Base-by-base conservation (phyloP, 2,797 vertebrate genomes). In the Macroramphosus scolopax region DNA sequence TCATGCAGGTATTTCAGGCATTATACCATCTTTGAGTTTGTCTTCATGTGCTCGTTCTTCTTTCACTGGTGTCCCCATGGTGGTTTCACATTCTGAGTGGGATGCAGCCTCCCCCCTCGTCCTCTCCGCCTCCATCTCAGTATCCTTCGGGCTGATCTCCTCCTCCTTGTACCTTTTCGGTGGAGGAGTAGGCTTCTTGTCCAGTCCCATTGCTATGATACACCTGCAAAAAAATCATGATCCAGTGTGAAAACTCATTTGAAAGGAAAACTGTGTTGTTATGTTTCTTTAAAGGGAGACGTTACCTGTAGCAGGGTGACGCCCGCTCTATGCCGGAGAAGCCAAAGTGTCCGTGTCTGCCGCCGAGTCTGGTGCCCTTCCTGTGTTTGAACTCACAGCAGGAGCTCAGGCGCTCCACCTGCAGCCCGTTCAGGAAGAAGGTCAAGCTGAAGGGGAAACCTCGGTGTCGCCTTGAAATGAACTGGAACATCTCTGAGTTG, bases 361-460 rank as follows among this genome's bases (percentile, higher is more conserved):
- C 92, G 0, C 91, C 92, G 0, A 94, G 89, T 18, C 89, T 78
- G 35, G 91, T 72, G 3, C 87, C 88, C 59, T 87, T 92, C 51
- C 90, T 91, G 58, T 95, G 91, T 51, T 91, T 95, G 75, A 92
- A 97, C 87, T 99, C 96, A 3, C 96, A 99, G 87, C 96, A 99
- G 16, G 94, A 96, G 80, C 96, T 99, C 57, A 98, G 75, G 20
- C 96, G 89, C 68, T 95, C 93, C 34, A 95, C 91, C 73, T 94
- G 94, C 1, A 98, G 84, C 34, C 93, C 94, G 0, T 96, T 96
- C 63, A 98, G 82, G 72, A 87, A 97, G 80, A 98, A 96, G 10
- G 95, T 97, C 77, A 99, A 86, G 75, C 96, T 98, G 89, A 99
- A 99, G 0, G 96, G 95, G 72, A 94, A 99, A 6, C 95, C 95